phyloP scores from a whole-genome alignment of 2,797 vertebrate species.

The Spatula clypeata region DNA sequence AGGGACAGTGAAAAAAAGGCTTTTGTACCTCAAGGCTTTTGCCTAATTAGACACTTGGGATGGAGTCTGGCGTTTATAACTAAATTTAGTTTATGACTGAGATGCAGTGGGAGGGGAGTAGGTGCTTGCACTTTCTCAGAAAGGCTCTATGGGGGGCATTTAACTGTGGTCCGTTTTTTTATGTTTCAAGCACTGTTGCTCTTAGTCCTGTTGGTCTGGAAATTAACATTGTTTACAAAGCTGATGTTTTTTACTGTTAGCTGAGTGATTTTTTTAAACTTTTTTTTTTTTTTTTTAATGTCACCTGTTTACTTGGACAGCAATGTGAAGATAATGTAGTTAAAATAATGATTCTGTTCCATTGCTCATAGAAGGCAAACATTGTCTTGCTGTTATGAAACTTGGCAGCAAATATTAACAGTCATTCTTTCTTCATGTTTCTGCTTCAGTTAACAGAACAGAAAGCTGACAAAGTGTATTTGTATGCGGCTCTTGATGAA shows the following conservation, averaged over 20 bases:
- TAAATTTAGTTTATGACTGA: background rate
- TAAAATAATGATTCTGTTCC: background rate
- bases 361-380: background rate
- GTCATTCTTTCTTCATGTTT: background rate
- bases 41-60: background rate
- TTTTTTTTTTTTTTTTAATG: background rate
- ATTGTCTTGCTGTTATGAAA: background rate
- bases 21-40: background rate
- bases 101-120: background rate
- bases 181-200: background rate
- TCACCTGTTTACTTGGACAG: background rate
- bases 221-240: background rate
- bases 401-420: background rate
- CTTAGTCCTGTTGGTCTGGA: background rate
- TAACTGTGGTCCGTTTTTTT: background rate
- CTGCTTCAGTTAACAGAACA: constrained; percentile 82
- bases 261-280: background rate
- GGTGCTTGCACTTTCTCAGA: background rate
- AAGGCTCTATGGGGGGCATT: background rate
- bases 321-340: background rate
- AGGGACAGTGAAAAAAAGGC: background rate
- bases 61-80: background rate
- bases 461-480: constrained; percentile 78
- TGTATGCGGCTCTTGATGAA: constrained; percentile 82
- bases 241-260: background rate